Evolutionary conservation across 2,797 vertebrate genomes (phyloP), one percentile per base, ranked within the genome.

Genomic region (Hephaestus fuliginosus): DNA sequence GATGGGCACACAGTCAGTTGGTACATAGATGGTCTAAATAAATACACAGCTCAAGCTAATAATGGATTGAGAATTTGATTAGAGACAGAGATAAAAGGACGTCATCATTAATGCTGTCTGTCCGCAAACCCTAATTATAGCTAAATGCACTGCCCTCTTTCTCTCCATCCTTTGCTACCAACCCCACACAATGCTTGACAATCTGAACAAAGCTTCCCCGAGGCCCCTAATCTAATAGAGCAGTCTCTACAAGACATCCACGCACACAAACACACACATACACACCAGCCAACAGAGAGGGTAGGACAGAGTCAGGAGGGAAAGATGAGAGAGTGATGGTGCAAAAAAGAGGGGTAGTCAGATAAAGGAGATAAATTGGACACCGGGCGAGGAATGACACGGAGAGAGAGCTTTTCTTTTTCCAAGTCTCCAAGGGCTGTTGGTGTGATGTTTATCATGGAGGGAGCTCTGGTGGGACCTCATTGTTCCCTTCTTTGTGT

Each of bases 221-320:
- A 85, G 89, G 92, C 80, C 81, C 56, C 53, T 90, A 89, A 93
- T 86, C 85, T 88, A 93, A 93, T 91, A 90, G 83, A 93, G 85
- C 72, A 78, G 87, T 90, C 78, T 79, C 70, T 78, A 73, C 60
- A 84, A 80, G 75, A 70, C 71, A 52, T 39, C 28, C 70, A 74
- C 86, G 65, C 70, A 58, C 75, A 84, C 76, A 86, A 28, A 64
- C 53, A 66, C 56, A 82, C 65, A 70, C 44, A 71, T 48, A 72
- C 70, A 73, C 28, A 44, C 43, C 74, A 73, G 77, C 60, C 75
- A 74, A 51, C 72, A 87, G 79, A 43, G 57, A 80, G 74, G 33
- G 39, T 36, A 70, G 80, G 76, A 80, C 65, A 64, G 71, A 84
- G 79, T 87, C 76, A 30, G 53, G 62, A 55, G 87, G 80, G 65